A percentile compares a stretch with the other conserved stretches of the same genome.
Conservation (phyloP, 2,888 invertebrate genomes). For the Cheilosia pagana region DNA sequence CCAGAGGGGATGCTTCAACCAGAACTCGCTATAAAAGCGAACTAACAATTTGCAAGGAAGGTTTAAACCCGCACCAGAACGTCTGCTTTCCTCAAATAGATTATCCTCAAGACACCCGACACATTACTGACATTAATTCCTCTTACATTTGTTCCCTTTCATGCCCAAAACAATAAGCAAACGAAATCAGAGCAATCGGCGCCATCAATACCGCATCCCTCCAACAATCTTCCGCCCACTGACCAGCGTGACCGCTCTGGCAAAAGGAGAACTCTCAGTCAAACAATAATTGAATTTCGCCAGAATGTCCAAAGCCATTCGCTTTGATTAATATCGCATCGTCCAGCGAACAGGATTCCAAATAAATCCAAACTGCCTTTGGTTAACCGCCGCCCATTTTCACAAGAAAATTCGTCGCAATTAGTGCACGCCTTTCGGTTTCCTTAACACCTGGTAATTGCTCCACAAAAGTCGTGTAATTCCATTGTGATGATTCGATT, state of each 20-base stretch:
- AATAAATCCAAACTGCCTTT: constrained; percentile 28
- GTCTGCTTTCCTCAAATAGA: too few relatives aligned
- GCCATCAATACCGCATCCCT: constrained; percentile 31
- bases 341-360: neutral
- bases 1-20: too few relatives aligned
- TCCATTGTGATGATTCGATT: constrained; percentile 61
- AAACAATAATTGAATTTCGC: constrained; percentile 9
- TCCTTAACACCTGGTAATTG: constrained; percentile 73
- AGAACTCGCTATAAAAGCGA: too few relatives aligned
- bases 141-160: too few relatives aligned
- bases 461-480: constrained; percentile 74
- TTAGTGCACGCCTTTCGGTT: constrained; percentile 73
- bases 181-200: constrained; percentile 30
- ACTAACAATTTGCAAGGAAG: too few relatives aligned
- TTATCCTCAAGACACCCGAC: too few relatives aligned
- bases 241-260: neutral
- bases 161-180: neutral
- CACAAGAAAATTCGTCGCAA: constrained; percentile 63
- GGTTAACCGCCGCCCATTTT: constrained; percentile 58
- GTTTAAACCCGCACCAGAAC: too few relatives aligned
- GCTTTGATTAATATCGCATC: constrained; percentile 46
- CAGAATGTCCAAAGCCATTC: constrained; percentile 30
- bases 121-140: too few relatives aligned
- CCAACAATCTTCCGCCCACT: constrained; percentile 13
- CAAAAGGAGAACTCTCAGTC: neutral